These are phyloP conservation scores for Leptobrachium leishanense DNA, from an alignment of 2,113 vertebrate genomes.

Conservation along the genomic window DNA sequence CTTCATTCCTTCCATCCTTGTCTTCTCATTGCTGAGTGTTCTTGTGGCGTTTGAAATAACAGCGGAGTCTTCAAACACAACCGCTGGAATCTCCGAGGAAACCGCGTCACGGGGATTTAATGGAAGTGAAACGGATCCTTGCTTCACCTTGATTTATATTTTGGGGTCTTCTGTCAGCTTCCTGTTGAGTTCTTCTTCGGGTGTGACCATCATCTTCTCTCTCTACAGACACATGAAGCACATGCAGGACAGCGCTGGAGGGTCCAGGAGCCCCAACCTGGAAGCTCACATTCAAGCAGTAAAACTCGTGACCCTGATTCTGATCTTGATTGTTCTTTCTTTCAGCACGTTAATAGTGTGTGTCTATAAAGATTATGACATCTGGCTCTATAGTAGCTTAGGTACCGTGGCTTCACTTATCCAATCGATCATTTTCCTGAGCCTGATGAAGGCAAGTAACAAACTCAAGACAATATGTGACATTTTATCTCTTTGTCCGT, in stretches of 20 bases:
- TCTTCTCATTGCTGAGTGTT: background rate
- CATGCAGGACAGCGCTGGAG: background rate
- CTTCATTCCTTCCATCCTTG: background rate
- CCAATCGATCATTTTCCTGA: background rate
- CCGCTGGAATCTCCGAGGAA: too few species aligned
- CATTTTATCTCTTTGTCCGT: background rate
- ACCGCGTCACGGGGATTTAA: too few species aligned
- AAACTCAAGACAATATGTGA: background rate
- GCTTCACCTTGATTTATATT: background rate
- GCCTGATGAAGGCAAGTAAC: background rate
- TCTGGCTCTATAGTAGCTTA: background rate
- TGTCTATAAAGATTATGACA: background rate
- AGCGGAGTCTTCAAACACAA: too few species aligned
- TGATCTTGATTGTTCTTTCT: background rate
- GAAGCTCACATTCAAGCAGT: background rate
- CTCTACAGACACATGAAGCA: conserved; percentile 13
- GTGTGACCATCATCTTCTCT: background rate
- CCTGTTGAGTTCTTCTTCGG: background rate
- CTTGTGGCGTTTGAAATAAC: too few species aligned
- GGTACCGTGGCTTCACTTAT: background rate
- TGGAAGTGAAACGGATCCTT: background rate
- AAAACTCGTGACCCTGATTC: background rate
- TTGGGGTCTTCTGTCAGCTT: background rate
- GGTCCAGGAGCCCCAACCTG: background rate
- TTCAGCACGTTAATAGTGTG: background rate